These are phyloP conservation scores for Microtus ochrogaster DNA, from an alignment of 2,113 vertebrate species.

Conservation along the genomic window DNA sequence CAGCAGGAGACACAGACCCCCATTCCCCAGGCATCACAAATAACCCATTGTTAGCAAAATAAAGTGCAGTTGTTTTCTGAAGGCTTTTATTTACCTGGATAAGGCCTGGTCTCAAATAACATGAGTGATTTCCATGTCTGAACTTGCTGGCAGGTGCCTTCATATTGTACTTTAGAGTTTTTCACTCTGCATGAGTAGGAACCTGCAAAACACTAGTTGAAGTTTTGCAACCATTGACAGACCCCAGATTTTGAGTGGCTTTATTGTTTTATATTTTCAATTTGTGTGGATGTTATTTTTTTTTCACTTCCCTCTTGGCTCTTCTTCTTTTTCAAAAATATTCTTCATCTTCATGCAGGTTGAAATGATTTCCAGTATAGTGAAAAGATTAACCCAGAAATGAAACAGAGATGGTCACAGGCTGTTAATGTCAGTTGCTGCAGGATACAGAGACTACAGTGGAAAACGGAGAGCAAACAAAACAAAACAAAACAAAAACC, in stretches of 20 bases:
- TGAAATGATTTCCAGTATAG: background rate
- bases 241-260: background rate
- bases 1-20: background rate
- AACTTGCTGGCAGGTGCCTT: slow-evolving; percentile 2
- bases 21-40: background rate
- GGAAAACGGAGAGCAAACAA: background rate
- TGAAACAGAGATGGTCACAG: background rate
- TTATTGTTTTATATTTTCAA: background rate
- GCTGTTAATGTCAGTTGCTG: background rate
- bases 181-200: background rate
- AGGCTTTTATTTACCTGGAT: background rate
- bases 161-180: background rate
- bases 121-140: background rate
- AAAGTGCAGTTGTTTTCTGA: background rate
- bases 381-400: background rate
- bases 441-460: background rate
- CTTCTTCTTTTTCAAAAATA: background rate
- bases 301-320: background rate
- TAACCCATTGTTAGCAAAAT: background rate
- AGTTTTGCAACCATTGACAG: background rate
- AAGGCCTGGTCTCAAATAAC: background rate
- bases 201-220: background rate
- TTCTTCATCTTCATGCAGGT: background rate
- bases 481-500: background rate
- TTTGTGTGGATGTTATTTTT: background rate